A percentile compares a stretch with the other conserved stretches of the same genome.
These are phyloP conservation scores for Rhincodon typus DNA, from an alignment of 2,797 vertebrate species.

Conservation along the genomic window DNA sequence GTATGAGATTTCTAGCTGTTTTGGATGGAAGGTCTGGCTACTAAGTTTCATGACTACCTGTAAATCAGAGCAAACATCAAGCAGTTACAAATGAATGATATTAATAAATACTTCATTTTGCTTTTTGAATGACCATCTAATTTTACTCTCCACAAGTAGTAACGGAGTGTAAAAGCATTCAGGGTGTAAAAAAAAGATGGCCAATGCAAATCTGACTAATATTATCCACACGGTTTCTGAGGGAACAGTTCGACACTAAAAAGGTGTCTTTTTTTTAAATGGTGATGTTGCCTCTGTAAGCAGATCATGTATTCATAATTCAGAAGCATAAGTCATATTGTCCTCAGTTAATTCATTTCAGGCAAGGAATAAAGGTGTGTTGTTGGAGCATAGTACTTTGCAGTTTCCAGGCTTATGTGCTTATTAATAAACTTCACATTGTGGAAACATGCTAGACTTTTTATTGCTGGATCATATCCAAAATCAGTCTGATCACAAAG, in stretches of 20 bases:
- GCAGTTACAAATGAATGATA: neutral
- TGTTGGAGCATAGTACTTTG: neutral
- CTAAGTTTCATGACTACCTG: neutral
- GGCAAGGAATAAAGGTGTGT: neutral
- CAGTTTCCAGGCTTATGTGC: neutral
- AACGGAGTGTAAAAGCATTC: neutral
- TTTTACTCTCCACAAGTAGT: neutral
- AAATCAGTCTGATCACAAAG: neutral
- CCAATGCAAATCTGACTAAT: too few species aligned
- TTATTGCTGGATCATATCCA: neutral
- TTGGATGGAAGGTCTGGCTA: neutral
- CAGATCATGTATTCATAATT: neutral
- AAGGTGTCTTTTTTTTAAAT: neutral
- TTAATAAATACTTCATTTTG: neutral
- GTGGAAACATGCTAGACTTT: neutral
- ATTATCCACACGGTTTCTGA: too few species aligned
- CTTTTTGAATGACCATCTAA: neutral
- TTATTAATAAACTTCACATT: neutral
- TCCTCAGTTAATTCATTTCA: neutral
- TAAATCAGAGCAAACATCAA: neutral
- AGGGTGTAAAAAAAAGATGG: too few species aligned
- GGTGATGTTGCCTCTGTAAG: neutral
- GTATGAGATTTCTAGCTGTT: neutral
- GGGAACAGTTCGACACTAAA: neutral
- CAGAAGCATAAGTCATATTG: neutral